Evolutionary conservation across 2,797 vertebrate genomes (phyloP).

Genomic region (Fratercula arctica): DNA sequence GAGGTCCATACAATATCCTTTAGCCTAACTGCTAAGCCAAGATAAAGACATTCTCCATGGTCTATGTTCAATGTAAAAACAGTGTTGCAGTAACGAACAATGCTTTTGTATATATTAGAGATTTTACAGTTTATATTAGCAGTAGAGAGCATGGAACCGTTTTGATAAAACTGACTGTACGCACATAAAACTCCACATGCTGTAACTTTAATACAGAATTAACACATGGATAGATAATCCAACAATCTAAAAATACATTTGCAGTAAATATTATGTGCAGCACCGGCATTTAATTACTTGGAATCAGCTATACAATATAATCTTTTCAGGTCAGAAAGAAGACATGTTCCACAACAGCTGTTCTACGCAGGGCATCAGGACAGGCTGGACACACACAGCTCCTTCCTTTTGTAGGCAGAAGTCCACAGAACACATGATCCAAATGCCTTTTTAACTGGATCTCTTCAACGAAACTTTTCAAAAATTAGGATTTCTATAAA

Average conservation of each 20-base stretch:
- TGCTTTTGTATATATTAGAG: neutral
- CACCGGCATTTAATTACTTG: constrained; percentile 3
- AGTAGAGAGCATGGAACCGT: neutral
- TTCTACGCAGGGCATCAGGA: neutral
- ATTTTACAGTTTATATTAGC: neutral
- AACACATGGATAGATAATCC: neutral
- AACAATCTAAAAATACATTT: constrained; percentile 25
- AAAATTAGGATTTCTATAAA: neutral
- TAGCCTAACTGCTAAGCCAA: neutral
- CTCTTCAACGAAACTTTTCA: neutral
- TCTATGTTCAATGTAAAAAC: neutral
- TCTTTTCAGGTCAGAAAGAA: constrained; percentile 21
- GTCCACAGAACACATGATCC: neutral
- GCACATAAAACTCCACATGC: neutral
- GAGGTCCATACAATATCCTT: neutral
- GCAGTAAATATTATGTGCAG: neutral
- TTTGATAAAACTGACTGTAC: neutral
- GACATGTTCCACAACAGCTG: constrained; percentile 1
- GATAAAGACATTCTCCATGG: neutral
- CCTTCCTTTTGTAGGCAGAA: neutral
- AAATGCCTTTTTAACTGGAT: neutral
- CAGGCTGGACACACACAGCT: neutral
- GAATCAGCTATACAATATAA: neutral
- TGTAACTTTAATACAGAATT: constrained; percentile 3
- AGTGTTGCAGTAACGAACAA: neutral